phyloP scores from a whole-genome alignment of 2,888 invertebrate genomes.

The Xanthia icteritia region DNA sequence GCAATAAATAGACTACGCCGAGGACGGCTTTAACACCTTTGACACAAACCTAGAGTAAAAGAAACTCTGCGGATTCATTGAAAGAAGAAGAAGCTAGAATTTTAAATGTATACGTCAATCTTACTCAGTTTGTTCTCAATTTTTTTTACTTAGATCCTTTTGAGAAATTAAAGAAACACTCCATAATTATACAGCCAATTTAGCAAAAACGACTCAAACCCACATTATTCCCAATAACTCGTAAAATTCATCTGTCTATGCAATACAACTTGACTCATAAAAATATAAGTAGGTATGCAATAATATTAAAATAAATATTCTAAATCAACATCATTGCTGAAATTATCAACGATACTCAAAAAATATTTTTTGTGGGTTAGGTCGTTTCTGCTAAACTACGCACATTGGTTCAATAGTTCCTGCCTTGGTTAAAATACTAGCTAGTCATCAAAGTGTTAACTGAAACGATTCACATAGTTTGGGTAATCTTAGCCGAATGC shows the following conservation, averaged over 20 bases:
- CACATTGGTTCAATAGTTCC: no score
- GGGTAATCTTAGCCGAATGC: background rate
- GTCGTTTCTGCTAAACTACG: no score
- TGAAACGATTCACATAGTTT: background rate
- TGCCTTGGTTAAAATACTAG: no score
- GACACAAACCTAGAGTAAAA: no score
- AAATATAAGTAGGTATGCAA: background rate
- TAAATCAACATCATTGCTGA: conserved; percentile 7
- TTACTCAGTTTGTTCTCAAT: background rate
- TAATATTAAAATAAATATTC: no score
- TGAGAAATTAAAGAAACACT: background rate
- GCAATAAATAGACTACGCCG: no score
- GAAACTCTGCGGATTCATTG: no score
- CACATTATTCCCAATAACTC: no score
- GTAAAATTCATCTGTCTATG: no score
- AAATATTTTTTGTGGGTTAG: background rate
- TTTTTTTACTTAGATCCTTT: conserved; percentile 6
- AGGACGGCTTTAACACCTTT: no score
- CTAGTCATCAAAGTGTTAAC: background rate
- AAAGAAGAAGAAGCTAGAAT: no score
- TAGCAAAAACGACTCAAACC: conserved; percentile 8
- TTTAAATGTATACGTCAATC: no score
- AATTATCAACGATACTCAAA: background rate
- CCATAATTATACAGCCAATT: background rate
- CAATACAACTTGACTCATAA: background rate